Conservation (phyloP, 2,888 invertebrate species). For the Embidobia sp. region DNA sequence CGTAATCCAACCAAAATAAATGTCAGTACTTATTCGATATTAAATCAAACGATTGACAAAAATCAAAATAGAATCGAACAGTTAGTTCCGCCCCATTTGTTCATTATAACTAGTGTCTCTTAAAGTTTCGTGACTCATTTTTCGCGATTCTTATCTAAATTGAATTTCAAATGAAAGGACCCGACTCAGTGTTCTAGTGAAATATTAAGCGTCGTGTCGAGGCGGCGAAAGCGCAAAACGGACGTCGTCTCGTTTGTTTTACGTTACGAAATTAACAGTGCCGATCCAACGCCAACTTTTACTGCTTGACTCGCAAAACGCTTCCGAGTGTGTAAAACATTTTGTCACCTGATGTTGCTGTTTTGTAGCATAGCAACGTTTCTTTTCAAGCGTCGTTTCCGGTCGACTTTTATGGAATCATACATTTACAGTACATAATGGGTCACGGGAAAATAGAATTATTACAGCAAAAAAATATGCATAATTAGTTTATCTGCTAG, state of each 20-base stretch:
- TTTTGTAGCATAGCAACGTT: constrained; percentile 5
- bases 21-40: no score
- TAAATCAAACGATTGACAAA: no score
- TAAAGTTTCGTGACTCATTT: constrained; percentile 54
- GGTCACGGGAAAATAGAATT: background rate
- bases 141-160: constrained; percentile 63
- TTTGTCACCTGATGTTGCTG: constrained; percentile 32
- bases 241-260: constrained; percentile 53
- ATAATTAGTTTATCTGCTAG: no score
- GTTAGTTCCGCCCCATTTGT: constrained; percentile 16
- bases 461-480: constrained; percentile 6
- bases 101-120: constrained; percentile 46
- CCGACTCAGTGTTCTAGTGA: constrained; percentile 29
- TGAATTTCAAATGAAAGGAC: constrained; percentile 61
- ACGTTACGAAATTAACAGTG: constrained; percentile 59
- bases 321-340: constrained; percentile 34
- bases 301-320: constrained; percentile 32
- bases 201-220: constrained; percentile 57
- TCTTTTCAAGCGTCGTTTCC: constrained; percentile 5
- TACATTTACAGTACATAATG: constrained; percentile 5
- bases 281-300: constrained; percentile 52
- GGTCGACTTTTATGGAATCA: constrained; percentile 26
- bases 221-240: constrained; percentile 46
- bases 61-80: constrained; percentile 17
- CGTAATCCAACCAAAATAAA: constrained; percentile 2